Base-by-base conservation (phyloP, 2,797 vertebrate species). In the Lagodon rhomboides region DNA sequence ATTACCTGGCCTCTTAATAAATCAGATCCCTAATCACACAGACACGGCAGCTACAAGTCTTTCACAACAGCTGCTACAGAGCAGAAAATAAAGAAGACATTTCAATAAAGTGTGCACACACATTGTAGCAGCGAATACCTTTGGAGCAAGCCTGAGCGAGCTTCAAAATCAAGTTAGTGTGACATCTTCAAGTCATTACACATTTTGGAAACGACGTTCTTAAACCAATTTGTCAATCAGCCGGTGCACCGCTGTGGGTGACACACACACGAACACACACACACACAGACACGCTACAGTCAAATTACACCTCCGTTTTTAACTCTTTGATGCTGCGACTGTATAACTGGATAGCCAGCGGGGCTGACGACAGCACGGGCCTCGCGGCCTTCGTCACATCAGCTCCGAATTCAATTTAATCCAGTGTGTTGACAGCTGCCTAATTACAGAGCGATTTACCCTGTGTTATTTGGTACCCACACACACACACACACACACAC, bases 181-280 rank as follows among this genome's bases (percentile, higher is more conserved):
- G 80, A 85, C 68, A 79, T 71, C 60, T 76, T 70, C 74, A 73
- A 79, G 74, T 84, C 79, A 66, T 87, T 80, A 80, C 69, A 85
- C 55, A 62, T 75, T 83, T 47, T 72, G 41, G 49, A 79, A 86
- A 83, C 22, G 6, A 59, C 82, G 84, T 78, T 68, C 77, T 84
- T 64, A 67, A 69, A 75, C 63, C 50, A 84, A 86, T 91, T 85
- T 89, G 81, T 87, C 87, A 89, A 61, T 85, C 87, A 89, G 58
- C 71, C 18, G 11, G 9, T 0, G 63, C 38, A n/a, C 20, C 2
- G 17, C 66, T 54, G 61, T n/a, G 54, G 72, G 46, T 34, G 51
- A 34, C 63, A 80, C 60, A 60, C 55, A 34, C 34, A 64, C 55
- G 27, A 61, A 79, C 63, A 64, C 55, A 30, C 63, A 79, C 63